Conservation (phyloP, 2,888 invertebrate genomes). For the Stratiomys singularior region DNA sequence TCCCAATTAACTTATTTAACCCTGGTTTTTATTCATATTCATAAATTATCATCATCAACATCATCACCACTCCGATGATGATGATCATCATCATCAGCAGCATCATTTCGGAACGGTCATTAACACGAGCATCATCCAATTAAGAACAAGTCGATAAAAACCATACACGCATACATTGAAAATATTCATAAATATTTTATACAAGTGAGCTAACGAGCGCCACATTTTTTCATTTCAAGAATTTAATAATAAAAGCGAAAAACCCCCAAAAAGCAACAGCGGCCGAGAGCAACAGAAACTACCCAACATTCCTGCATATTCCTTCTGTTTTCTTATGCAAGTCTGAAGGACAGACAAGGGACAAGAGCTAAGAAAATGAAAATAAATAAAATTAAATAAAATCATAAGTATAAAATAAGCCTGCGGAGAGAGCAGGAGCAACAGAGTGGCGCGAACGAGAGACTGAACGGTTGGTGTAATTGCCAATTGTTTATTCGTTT, state of each 20-base stretch:
- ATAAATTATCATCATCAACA: slow-evolving; percentile 35
- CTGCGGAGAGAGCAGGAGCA: too few relatives aligned
- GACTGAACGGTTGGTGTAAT: too few relatives aligned
- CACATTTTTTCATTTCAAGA: neutral
- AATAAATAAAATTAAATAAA: too few relatives aligned
- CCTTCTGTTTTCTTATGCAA: too few relatives aligned
- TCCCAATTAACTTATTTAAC: slow-evolving; percentile 40
- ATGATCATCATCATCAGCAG: slow-evolving; percentile 18
- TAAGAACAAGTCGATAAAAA: slow-evolving; percentile 20
- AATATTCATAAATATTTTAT: too few relatives aligned
- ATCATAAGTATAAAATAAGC: too few relatives aligned
- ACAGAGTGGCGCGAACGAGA: too few relatives aligned
- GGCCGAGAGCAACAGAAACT: neutral
- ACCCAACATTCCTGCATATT: neutral
- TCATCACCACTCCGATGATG: slow-evolving; percentile 3
- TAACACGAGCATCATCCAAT: slow-evolving; percentile 24
- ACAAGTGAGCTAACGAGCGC: neutral
- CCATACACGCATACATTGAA: neutral
- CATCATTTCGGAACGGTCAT: slow-evolving; percentile 23
- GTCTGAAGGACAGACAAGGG: too few relatives aligned
- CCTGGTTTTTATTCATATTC: slow-evolving; percentile 37
- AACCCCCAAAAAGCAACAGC: neutral
- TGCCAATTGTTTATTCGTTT: too few relatives aligned
- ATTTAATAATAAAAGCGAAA: neutral
- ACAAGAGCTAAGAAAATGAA: too few relatives aligned